phyloP scores from a whole-genome alignment of 2,797 vertebrate genomes.

The Gobio occitaniae region DNA sequence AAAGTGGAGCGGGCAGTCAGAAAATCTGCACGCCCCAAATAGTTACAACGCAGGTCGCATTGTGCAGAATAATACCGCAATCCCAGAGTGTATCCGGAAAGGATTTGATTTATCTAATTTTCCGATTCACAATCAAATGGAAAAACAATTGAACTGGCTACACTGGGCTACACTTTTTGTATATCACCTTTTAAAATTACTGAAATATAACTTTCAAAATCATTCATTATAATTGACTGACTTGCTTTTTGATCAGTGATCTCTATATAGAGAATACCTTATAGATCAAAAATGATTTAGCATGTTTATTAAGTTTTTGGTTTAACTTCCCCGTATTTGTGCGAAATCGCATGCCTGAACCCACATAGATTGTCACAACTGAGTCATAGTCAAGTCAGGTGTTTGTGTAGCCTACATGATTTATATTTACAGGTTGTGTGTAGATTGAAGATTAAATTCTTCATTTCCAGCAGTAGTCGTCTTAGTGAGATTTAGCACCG shows the following conservation, averaged over 20 bases:
- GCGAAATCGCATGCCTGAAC: background rate
- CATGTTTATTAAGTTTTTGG: background rate
- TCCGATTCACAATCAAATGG: background rate
- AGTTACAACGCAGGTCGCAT: background rate
- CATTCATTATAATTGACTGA: background rate
- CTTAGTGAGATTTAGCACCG: slow-evolving; percentile 46
- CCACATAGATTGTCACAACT: background rate
- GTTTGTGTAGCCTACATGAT: slow-evolving; percentile 23
- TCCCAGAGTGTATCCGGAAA: no score
- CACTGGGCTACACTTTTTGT: background rate
- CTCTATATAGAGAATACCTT: background rate
- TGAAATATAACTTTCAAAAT: background rate
- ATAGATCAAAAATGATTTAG: background rate
- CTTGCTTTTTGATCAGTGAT: background rate
- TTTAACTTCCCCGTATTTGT: background rate
- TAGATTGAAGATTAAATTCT: slow-evolving; percentile 56
- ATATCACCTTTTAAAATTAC: background rate
- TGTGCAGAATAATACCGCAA: no score
- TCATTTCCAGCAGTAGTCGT: slow-evolving; percentile 48
- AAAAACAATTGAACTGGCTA: background rate
- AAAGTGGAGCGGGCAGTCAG: background rate
- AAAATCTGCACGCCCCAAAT: background rate
- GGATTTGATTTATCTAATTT: background rate
- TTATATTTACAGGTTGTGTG: slow-evolving; percentile 44
- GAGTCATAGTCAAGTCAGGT: background rate